A percentile compares a stretch with the other conserved stretches of the same genome.
Conservation (phyloP, 2,113 vertebrate genomes). For the Elanoides forficatus region DNA sequence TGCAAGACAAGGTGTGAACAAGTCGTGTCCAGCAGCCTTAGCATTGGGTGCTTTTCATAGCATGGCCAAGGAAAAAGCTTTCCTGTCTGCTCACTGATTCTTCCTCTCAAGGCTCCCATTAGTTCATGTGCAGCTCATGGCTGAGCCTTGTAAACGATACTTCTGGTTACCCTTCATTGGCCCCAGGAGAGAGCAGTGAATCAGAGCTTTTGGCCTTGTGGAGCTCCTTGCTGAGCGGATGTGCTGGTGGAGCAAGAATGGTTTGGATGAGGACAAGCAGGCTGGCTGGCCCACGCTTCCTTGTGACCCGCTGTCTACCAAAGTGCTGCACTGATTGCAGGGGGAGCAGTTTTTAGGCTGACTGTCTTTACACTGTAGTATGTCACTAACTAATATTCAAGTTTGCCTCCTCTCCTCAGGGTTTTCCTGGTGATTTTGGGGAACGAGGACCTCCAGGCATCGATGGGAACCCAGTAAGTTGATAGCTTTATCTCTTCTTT, state of each 20-base stretch:
- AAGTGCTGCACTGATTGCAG: background rate
- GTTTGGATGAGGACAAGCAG: background rate
- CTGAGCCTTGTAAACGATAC: background rate
- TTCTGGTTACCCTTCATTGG: background rate
- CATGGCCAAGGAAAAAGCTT: background rate
- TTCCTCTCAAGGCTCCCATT: background rate
- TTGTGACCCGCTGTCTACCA: background rate
- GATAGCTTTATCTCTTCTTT: background rate
- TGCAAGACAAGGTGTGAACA: background rate
- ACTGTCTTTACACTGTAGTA: background rate
- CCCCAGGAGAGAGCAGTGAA: background rate
- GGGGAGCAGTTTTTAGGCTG: background rate
- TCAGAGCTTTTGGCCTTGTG: background rate
- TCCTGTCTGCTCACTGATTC: background rate
- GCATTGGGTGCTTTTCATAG: background rate
- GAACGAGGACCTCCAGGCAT: slow-evolving; percentile 93
- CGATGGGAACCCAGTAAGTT: slow-evolving; percentile 97
- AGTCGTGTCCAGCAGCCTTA: background rate
- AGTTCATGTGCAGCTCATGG: background rate
- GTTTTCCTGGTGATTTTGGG: slow-evolving; percentile 95
- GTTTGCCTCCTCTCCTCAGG: slow-evolving; percentile 74
- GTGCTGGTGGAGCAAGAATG: background rate
- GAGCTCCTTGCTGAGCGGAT: background rate
- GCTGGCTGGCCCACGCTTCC: background rate
- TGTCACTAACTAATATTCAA: background rate